Conservation (phyloP, 2,888 invertebrate species). For the Leucania comma region DNA sequence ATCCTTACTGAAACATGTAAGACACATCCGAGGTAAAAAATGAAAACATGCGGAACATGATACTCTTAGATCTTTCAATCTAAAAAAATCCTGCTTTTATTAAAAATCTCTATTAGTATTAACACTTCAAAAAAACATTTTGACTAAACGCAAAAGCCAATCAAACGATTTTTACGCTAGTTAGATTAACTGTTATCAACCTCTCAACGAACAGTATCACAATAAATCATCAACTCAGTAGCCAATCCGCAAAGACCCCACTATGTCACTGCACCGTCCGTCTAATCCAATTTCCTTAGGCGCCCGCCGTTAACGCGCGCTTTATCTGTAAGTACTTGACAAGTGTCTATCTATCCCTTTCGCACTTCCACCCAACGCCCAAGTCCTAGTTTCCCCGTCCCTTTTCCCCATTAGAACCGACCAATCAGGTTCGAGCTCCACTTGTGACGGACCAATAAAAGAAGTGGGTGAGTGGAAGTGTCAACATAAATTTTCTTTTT, state of each 20-base stretch:
- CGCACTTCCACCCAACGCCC: constrained; percentile 69
- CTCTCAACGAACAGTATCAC: background rate
- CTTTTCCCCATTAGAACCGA: constrained; percentile 81
- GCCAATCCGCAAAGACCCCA: constrained; percentile 74
- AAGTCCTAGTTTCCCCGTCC: constrained; percentile 75
- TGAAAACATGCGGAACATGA: background rate
- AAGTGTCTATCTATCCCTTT: constrained; percentile 87
- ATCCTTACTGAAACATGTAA: no score
- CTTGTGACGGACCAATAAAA: constrained; percentile 88
- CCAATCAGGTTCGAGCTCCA: constrained; percentile 81
- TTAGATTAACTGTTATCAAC: background rate
- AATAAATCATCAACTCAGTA: constrained; percentile 14
- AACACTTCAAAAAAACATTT: background rate
- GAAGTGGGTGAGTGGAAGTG: constrained; percentile 86
- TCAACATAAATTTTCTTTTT: constrained; percentile 87
- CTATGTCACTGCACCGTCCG: constrained; percentile 73
- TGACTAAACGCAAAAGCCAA: background rate
- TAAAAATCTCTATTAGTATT: background rate
- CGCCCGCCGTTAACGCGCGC: constrained; percentile 83
- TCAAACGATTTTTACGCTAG: background rate
- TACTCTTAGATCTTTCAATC: background rate
- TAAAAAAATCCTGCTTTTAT: background rate
- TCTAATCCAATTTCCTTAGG: constrained; percentile 81
- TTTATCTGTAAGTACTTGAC: constrained; percentile 87
- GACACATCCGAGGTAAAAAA: no score